These are phyloP conservation scores for Sturnira hondurensis DNA, from an alignment of 2,113 vertebrate species.

Conservation along the genomic window DNA sequence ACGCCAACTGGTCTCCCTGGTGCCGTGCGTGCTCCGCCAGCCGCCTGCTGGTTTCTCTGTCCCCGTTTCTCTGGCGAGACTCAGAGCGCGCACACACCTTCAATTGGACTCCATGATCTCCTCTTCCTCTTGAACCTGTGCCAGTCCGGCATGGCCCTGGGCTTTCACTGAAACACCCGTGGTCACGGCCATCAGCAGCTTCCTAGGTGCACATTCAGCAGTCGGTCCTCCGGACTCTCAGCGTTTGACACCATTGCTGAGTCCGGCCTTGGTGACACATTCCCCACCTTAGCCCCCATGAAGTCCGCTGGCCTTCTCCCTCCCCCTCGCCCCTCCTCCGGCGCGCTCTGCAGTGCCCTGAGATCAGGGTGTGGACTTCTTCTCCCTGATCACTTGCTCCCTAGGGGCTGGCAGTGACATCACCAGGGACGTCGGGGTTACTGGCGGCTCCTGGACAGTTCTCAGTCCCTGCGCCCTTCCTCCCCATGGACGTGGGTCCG, in stretches of 20 bases:
- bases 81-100: not conserved
- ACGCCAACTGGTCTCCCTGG: not conserved
- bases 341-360: not conserved
- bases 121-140: not conserved
- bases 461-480: not conserved
- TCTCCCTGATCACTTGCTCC: not conserved
- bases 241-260: not conserved
- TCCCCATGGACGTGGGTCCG: not conserved
- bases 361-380: not conserved
- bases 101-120: not conserved
- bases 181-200: not conserved
- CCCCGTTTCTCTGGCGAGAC: not conserved
- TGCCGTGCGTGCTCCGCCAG: not conserved
- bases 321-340: not conserved
- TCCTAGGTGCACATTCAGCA: not conserved
- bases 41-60: not conserved
- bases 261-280: not conserved
- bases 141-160: not conserved
- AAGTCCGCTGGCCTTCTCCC: no score
- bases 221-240: not conserved
- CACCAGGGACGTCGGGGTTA: not conserved
- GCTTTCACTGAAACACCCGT: not conserved
- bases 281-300: not conserved
- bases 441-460: not conserved
- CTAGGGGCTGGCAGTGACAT: not conserved